Conservation (phyloP, 2,888 invertebrate genomes). For the Drosophila demipolita region DNA sequence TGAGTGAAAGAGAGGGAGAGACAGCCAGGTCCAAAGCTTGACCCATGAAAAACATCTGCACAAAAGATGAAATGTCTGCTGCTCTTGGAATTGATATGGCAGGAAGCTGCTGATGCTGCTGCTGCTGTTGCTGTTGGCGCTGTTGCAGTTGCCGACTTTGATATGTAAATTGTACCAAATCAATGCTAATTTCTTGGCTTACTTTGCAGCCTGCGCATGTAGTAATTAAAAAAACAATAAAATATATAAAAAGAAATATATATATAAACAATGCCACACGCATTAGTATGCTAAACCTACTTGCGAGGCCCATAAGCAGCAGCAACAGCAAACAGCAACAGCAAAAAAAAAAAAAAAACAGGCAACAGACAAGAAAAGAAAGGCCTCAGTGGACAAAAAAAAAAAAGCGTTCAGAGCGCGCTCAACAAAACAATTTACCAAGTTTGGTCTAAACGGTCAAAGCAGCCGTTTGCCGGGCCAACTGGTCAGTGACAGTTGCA, state of each 20-base stretch:
- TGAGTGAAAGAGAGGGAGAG: background rate
- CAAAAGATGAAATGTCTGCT: slow-evolving; percentile 52
- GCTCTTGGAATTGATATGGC: slow-evolving; percentile 7
- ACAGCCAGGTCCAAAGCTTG: slow-evolving; percentile 55
- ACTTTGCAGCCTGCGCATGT: slow-evolving; percentile 32
- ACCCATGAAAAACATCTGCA: slow-evolving; percentile 77
- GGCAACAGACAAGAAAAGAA: slow-evolving; percentile 67
- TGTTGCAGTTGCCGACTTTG: slow-evolving; percentile 55
- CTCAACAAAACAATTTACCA: slow-evolving; percentile 83
- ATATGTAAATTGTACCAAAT: slow-evolving; percentile 80
- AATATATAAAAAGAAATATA: background rate
- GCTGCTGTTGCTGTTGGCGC: slow-evolving; percentile 30
- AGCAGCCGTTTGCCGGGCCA: slow-evolving; percentile 44
- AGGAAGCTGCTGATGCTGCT: slow-evolving; percentile 17
- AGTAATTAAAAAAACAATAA: slow-evolving; percentile 63
- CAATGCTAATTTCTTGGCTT: slow-evolving; percentile 62
- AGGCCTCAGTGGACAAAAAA: slow-evolving; percentile 50
- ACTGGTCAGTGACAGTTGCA: slow-evolving; percentile 67
- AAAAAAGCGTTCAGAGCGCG: slow-evolving; percentile 33
- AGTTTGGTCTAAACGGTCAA: slow-evolving; percentile 82
- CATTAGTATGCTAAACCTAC: slow-evolving; percentile 84
- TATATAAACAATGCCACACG: slow-evolving; percentile 34
- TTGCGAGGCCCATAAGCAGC: slow-evolving; percentile 59
- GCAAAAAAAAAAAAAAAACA: background rate
- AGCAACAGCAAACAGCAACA: slow-evolving; percentile 26